These are phyloP conservation scores for Sebastes nivosus DNA, from an alignment of 2,797 vertebrate species.

Conservation along the genomic window DNA sequence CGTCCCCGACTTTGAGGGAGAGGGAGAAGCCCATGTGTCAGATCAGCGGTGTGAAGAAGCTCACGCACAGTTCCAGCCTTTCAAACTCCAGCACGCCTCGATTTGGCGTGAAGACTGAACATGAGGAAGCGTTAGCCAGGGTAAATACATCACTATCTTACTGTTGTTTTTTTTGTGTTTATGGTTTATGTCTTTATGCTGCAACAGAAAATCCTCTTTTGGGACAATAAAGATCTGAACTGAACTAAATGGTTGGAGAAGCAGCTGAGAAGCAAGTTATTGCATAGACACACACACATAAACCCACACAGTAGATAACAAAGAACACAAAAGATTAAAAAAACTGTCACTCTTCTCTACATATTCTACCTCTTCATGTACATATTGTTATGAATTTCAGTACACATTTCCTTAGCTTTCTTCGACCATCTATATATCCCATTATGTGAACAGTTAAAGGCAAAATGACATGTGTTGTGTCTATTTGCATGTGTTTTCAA, in stretches of 20 bases:
- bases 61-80: slow-evolving; percentile 87
- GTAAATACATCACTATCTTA: slow-evolving; percentile 65
- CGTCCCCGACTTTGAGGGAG: slow-evolving; percentile 89
- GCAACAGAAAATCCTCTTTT: background rate
- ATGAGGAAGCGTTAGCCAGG: slow-evolving; percentile 89
- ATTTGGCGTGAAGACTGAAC: slow-evolving; percentile 91
- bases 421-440: background rate
- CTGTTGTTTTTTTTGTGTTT: background rate
- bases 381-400: background rate
- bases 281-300: background rate
- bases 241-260: background rate
- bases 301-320: background rate
- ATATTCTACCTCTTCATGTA: background rate
- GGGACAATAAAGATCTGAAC: background rate
- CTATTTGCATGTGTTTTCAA: background rate
- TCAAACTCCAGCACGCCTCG: slow-evolving; percentile 86
- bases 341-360: background rate
- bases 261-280: background rate
- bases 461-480: background rate
- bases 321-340: background rate
- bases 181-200: background rate
- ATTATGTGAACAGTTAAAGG: background rate
- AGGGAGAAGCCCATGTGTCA: slow-evolving; percentile 92
- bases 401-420: background rate
- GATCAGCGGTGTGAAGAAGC: slow-evolving; percentile 92